Evolutionary conservation across 2,888 invertebrate genomes (phyloP), one percentile per base, ranked within the genome.

Genomic region (Tridacna crocea): DNA sequence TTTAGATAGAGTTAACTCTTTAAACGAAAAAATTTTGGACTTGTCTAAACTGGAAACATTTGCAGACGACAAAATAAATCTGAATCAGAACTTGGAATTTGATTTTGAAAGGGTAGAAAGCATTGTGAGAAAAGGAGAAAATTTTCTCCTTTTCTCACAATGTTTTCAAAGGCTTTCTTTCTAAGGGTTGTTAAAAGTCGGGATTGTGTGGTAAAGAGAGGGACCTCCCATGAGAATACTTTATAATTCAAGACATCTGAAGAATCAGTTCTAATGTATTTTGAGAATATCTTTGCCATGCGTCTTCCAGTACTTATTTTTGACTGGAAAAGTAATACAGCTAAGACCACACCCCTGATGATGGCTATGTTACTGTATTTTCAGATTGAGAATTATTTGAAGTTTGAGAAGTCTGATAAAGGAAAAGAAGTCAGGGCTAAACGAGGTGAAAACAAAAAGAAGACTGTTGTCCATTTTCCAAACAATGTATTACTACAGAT

Each of bases 341-440:
- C 36, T 8, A 36, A 4, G 36, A 8, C 36, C n/a, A n/a, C n/a
- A n/a, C n/a, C n/a, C n/a, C n/a, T n/a, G n/a, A n/a, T 36, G 36
- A 36, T 8, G 8, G 17, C 3, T 10, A 6, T 55, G 17, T 55
- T 6, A 19, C 27, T 27, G 11, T 27, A 12, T 76, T 58, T 63
- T 24, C 72, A 85, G 85, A 68, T 86, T 26, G 77, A 89, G 75
- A 82, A 85, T n/a, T 90, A 88, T 74, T 55, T 88, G 12, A 82
- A 84, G 63, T 87, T 88, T 80, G 76, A 87, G 15, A 82, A 81
- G 68, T 75, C 78, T 11, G 84, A 84, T 26, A 80, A 75, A 75
- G 81, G 79, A 36, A 77, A 58, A 46, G 82, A 83, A 24, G 0
- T 70, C 8, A 26, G 75, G 24, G 78, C 73, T 13, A 77, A 63